phyloP scores from a whole-genome alignment of 2,888 invertebrate genomes.

The Opisthograptis luteolata region DNA sequence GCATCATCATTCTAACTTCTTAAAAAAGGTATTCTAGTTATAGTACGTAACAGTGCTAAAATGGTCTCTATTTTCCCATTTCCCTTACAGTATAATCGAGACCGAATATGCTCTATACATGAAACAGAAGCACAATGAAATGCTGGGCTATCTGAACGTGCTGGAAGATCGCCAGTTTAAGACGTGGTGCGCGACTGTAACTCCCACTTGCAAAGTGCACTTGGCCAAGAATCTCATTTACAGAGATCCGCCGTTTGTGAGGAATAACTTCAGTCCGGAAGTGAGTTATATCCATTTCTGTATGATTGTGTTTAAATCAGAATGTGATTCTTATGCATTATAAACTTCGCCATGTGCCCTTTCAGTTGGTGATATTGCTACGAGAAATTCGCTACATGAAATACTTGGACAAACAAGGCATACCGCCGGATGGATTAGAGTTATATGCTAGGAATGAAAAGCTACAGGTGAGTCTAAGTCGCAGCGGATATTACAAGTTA shows the following conservation, averaged over 20 bases:
- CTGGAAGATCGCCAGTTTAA: slow-evolving; percentile 86
- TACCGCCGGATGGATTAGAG: slow-evolving; percentile 85
- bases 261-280: slow-evolving; percentile 88
- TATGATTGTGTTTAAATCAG: too few species aligned
- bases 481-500: too few species aligned
- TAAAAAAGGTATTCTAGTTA: too few species aligned
- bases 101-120: slow-evolving; percentile 82
- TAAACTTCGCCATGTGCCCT: neutral
- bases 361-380: slow-evolving; percentile 88
- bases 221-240: slow-evolving; percentile 86
- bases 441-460: slow-evolving; percentile 88
- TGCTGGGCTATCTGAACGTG: slow-evolving; percentile 86
- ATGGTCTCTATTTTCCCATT: neutral
- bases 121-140: slow-evolving; percentile 86
- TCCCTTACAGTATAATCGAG: slow-evolving; percentile 76
- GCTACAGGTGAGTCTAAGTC: slow-evolving; percentile 77
- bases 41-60: too few species aligned
- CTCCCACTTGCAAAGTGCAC: slow-evolving; percentile 85
- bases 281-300: slow-evolving; percentile 54
- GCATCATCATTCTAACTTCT: too few species aligned
- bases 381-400: slow-evolving; percentile 92
- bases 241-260: slow-evolving; percentile 81
- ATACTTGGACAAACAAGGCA: slow-evolving; percentile 85
- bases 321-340: too few species aligned
- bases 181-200: slow-evolving; percentile 88